These are phyloP conservation scores for Dryomyza anilis DNA, from an alignment of 2,888 invertebrate genomes.

Conservation along the genomic window DNA sequence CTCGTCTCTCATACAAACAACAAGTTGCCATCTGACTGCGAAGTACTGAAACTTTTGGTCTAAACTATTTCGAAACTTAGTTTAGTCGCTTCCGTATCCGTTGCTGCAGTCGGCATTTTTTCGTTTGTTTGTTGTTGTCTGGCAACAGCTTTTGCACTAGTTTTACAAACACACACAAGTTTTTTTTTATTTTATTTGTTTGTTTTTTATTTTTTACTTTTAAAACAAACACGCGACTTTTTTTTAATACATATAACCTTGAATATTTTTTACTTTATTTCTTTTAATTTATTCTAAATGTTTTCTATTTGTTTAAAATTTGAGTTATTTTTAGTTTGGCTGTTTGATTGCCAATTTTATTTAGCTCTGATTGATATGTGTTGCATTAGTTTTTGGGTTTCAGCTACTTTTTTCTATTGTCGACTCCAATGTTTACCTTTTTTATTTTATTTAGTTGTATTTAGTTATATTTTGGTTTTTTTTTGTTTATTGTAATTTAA, in stretches of 20 bases:
- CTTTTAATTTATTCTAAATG: slow-evolving; percentile 23
- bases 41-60: slow-evolving; percentile 14
- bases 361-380: no score
- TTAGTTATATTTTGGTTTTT: no score
- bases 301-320: slow-evolving; percentile 8
- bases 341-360: no score
- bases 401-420: no score
- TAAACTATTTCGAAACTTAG: slow-evolving; percentile 6
- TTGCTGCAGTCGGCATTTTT: slow-evolving; percentile 22
- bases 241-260: not conserved
- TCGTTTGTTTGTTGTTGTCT: slow-evolving; percentile 9
- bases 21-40: not conserved
- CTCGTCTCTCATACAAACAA: not conserved
- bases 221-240: no score
- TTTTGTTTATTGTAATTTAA: not conserved
- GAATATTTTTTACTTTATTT: not conserved
- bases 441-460: no score
- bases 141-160: slow-evolving; percentile 28
- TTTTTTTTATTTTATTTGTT: not conserved
- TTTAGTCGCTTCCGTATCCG: slow-evolving; percentile 43
- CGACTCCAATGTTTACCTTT: not conserved
- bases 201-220: no score
- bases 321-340: slow-evolving; percentile 19
- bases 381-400: no score
- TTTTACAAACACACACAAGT: slow-evolving; percentile 22